These are phyloP conservation scores for Scophthalmus maximus DNA, from an alignment of 2,113 vertebrate genomes.

Conservation along the genomic window DNA sequence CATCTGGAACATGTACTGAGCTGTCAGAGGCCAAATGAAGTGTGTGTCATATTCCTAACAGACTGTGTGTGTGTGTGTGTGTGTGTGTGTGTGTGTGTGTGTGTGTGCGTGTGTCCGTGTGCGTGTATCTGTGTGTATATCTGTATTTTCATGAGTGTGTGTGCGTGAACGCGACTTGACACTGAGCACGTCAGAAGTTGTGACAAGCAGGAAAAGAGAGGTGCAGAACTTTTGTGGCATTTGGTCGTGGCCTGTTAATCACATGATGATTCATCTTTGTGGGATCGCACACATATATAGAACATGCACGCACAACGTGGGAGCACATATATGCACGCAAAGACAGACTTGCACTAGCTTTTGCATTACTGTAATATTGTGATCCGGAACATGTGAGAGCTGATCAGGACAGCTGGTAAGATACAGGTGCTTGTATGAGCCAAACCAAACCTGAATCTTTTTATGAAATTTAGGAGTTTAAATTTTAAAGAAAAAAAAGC, in stretches of 20 bases:
- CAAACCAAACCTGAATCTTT: no score
- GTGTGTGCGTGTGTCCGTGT: background rate
- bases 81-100: background rate
- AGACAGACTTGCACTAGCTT: background rate
- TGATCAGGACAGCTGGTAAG: background rate
- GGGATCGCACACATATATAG: background rate
- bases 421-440: background rate
- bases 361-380: no score
- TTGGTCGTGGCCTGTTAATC: conserved; percentile 17
- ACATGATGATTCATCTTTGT: background rate
- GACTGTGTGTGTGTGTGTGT: conserved; percentile 38
- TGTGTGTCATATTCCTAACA: conserved; percentile 34
- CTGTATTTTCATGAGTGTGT: conserved; percentile 5
- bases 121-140: conserved; percentile 10
- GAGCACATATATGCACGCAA: background rate
- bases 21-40: conserved; percentile 72
- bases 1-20: conserved; percentile 62
- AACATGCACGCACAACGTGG: background rate
- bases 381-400: background rate
- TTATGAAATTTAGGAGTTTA: no score
- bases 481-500: background rate
- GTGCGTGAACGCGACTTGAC: conserved; percentile 21
- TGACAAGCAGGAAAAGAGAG: conserved; percentile 15
- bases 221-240: background rate
- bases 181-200: conserved; percentile 23